Evolutionary conservation across 2,888 invertebrate species (phyloP).

Genomic region (Thumatha senex): DNA sequence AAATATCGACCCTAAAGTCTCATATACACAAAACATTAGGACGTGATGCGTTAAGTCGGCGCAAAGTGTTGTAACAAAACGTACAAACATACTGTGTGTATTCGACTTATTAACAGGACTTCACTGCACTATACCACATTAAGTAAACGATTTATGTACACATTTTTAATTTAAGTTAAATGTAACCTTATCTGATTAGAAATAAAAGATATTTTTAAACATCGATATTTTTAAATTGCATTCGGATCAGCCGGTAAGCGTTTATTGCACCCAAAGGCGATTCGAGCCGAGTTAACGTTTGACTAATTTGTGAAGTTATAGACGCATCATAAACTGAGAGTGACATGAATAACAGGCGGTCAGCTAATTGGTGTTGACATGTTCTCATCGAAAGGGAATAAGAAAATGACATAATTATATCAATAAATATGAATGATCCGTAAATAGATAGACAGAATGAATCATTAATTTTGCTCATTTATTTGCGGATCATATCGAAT

Average conservation of each 20-base stretch:
- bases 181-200: conserved; percentile 23
- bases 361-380: conserved; percentile 56
- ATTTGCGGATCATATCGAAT: too few relatives aligned
- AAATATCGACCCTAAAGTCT: conserved; percentile 75
- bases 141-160: conserved; percentile 15
- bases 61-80: conserved; percentile 77
- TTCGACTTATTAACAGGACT: conserved; percentile 76
- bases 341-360: conserved; percentile 53
- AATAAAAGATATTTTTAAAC: conserved; percentile 31
- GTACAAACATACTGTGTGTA: conserved; percentile 74
- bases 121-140: conserved; percentile 42
- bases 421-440: too few relatives aligned
- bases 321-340: conserved; percentile 63
- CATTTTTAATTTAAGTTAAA: conserved; percentile 13
- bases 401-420: not conserved
- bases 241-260: conserved; percentile 66
- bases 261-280: conserved; percentile 79
- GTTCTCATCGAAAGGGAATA: conserved; percentile 22
- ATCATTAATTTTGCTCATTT: too few relatives aligned
- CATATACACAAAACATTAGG: conserved; percentile 78
- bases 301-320: conserved; percentile 81
- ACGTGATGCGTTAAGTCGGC: conserved; percentile 73
- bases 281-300: conserved; percentile 75
- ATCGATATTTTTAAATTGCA: conserved; percentile 57
- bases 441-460: too few relatives aligned